Percentiles rank a stretch among this genome's conserved stretches.
These are phyloP conservation scores for Vireo altiloquus DNA, from an alignment of 2,113 vertebrate species.

Conservation along the genomic window DNA sequence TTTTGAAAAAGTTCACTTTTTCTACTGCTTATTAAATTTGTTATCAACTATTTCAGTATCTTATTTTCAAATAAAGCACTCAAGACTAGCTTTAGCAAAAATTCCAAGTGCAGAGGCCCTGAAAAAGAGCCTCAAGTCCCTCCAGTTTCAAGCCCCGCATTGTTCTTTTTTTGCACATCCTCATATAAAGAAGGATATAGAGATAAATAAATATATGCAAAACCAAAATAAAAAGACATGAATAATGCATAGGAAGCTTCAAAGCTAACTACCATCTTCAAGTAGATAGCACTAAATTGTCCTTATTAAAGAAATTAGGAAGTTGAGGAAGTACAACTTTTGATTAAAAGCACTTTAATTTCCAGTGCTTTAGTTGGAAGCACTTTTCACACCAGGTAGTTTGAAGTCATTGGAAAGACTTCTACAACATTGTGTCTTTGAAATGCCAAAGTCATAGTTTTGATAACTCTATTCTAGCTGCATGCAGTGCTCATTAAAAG, in stretches of 20 bases:
- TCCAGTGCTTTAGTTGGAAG: not conserved
- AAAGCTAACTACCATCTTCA: not conserved
- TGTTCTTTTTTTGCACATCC: not conserved
- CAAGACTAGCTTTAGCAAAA: not conserved
- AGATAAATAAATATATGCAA: not conserved
- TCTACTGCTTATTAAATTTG: not conserved
- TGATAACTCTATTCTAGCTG: not conserved
- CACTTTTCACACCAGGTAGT: not conserved
- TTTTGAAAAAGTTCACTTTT: not conserved
- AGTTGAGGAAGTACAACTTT: not conserved
- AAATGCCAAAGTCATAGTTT: not conserved
- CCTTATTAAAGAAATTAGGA: not conserved
- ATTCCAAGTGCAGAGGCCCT: not conserved
- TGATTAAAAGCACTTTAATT: not conserved
- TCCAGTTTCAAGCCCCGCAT: not conserved
- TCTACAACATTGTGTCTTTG: not conserved
- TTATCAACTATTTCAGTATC: not conserved
- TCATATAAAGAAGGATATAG: not conserved
- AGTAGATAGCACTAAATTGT: not conserved
- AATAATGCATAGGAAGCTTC: not conserved
- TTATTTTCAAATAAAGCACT: not conserved
- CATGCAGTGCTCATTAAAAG: not conserved
- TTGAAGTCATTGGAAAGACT: not conserved
- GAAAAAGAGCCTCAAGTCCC: not conserved
- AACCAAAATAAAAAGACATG: not conserved